Percentiles rank a stretch among this genome's conserved stretches.
Evolutionary conservation across 2,113 vertebrate genomes (phyloP).

Genomic region (Calyptomena viridis): DNA sequence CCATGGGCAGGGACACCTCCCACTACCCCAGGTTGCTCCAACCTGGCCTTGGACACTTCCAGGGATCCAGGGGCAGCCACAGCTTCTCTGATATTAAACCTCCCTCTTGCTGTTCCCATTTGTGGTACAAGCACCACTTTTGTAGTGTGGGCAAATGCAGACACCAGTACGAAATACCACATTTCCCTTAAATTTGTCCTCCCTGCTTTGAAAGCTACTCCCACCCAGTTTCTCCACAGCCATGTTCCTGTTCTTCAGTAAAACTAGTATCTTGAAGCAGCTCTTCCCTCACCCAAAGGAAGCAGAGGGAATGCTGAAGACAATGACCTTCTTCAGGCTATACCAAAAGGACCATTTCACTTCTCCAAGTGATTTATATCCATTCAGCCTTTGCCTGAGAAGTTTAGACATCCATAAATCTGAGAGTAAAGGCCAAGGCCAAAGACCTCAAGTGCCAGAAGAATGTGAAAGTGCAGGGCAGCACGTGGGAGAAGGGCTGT

Average conservation of each 20-base stretch:
- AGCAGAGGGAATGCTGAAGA: neutral
- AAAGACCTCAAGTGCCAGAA: neutral
- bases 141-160: neutral
- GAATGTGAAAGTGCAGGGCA: neutral
- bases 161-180: neutral
- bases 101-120: accelerated
- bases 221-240: neutral
- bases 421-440: neutral
- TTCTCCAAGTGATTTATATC: neutral
- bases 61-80: neutral
- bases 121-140: neutral
- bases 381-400: neutral
- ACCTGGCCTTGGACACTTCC: neutral
- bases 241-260: neutral
- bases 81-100: neutral
- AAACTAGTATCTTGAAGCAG: neutral
- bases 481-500: neutral
- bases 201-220: neutral
- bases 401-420: neutral
- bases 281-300: neutral
- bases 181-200: neutral
- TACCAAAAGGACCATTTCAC: neutral
- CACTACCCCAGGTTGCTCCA: neutral
- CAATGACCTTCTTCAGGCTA: neutral
- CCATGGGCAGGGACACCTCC: neutral